Conservation (phyloP, 1,140 invertebrate species). For the Phocides pigmalion region DNA sequence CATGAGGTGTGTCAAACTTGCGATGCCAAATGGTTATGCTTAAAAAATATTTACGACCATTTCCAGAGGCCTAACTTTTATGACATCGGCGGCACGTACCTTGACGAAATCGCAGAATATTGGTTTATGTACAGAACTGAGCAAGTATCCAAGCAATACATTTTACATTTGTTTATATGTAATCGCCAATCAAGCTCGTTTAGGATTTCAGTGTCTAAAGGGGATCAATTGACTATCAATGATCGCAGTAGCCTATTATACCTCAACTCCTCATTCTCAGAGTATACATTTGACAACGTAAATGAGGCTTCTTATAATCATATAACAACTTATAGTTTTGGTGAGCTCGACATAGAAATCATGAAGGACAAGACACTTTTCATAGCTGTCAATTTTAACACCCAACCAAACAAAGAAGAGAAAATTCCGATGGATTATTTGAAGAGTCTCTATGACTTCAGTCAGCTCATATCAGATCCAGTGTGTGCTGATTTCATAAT, state of each 20-base stretch:
- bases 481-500: constrained; percentile 68
- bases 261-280: constrained; percentile 42
- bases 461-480: constrained; percentile 60
- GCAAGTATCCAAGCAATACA: constrained; percentile 52
- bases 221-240: constrained; percentile 51
- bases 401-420: constrained; percentile 3
- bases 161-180: constrained; percentile 65
- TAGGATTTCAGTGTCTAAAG: constrained; percentile 46
- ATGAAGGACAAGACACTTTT: constrained; percentile 60
- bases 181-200: constrained; percentile 52
- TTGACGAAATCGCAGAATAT: constrained; percentile 56
- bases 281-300: constrained; percentile 50
- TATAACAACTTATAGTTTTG: constrained; percentile 66
- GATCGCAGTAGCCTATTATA: constrained; percentile 53
- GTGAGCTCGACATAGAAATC: constrained; percentile 59
- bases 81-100: constrained; percentile 71
- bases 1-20: constrained; percentile 53
- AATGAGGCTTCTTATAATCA: constrained; percentile 47
- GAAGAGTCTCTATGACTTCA: constrained; percentile 56
- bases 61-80: constrained; percentile 66
- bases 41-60: constrained; percentile 67
- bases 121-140: constrained; percentile 68
- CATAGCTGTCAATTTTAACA: constrained; percentile 55
- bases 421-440: constrained; percentile 40
- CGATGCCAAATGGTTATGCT: constrained; percentile 62